Evolutionary conservation across 2,888 invertebrate genomes (phyloP).

Genomic region (Herminia tarsipennalis): DNA sequence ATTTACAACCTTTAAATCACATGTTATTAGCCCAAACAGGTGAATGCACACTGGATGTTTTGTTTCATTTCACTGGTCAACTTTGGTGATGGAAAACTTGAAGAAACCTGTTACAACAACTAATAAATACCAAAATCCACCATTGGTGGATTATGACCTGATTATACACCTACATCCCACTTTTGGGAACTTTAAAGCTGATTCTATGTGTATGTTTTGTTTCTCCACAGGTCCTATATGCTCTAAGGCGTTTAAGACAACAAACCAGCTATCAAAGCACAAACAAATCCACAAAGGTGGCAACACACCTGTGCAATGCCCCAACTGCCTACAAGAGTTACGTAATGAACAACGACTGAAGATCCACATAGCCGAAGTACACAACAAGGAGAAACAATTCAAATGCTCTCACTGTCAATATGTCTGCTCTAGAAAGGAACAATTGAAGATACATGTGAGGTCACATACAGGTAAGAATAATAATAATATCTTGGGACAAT

Average conservation of each 20-base stretch:
- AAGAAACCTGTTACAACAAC: no score
- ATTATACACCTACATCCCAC: no score
- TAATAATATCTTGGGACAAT: no score
- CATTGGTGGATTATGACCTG: no score
- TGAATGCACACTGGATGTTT: no score
- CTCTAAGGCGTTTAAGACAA: slow-evolving; percentile 92
- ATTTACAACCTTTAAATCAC: no score
- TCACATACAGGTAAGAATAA: slow-evolving; percentile 90
- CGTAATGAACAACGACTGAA: slow-evolving; percentile 80
- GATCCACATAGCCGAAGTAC: slow-evolving; percentile 87
- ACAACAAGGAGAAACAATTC: slow-evolving; percentile 88
- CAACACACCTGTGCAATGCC: slow-evolving; percentile 71
- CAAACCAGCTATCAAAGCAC: slow-evolving; percentile 92
- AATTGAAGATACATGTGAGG: slow-evolving; percentile 88
- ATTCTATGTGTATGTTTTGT: no score
- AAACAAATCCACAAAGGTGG: slow-evolving; percentile 85
- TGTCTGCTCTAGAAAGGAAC: slow-evolving; percentile 87
- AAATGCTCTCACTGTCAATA: slow-evolving; percentile 89
- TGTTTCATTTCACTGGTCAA: no score
- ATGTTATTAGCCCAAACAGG: no score
- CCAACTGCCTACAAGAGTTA: slow-evolving; percentile 86
- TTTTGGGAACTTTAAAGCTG: no score
- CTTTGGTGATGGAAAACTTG: no score
- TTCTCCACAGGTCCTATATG: slow-evolving; percentile 88
- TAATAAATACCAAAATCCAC: no score